A percentile compares a stretch with the other conserved stretches of the same genome.
Evolutionary conservation across 64 coral and sea anemone genomes (phyloP).

Genomic region (Pachyseris speciosa): DNA sequence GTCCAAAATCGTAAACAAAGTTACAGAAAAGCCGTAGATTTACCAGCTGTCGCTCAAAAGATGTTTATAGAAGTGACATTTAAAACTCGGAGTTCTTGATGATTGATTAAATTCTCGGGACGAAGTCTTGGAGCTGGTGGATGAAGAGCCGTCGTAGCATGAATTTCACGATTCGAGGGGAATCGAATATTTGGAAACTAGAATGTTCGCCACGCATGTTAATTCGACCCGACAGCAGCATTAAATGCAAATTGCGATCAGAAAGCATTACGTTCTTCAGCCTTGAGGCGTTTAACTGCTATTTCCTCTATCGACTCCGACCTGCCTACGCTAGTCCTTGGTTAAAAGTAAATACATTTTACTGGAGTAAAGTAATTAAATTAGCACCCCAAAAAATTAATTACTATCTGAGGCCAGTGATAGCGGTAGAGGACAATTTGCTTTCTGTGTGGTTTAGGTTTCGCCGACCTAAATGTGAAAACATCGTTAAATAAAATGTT

Average conservation of each 20-base stretch:
- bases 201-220: neutral
- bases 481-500: neutral
- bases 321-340: neutral
- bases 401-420: conserved; percentile 18
- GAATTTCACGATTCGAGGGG: neutral
- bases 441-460: neutral
- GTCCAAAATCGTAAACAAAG: conserved; percentile 35
- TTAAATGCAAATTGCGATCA: conserved; percentile 24
- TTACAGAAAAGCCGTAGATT: conserved; percentile 5
- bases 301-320: conserved; percentile 10
- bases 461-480: neutral
- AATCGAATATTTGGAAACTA: neutral
- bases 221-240: neutral
- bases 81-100: neutral
- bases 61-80: neutral
- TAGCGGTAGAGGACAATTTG: neutral
- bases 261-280: neutral
- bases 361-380: conserved; percentile 41
- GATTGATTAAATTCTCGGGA: conserved; percentile 6
- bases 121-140: neutral
- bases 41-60: conserved; percentile 11
- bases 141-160: neutral
- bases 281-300: neutral
- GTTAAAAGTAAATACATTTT: conserved; percentile 26
- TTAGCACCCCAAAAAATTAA: conserved; percentile 28